These are phyloP conservation scores for Nymphalis c-album DNA, from an alignment of 2,888 invertebrate genomes.

Conservation along the genomic window DNA sequence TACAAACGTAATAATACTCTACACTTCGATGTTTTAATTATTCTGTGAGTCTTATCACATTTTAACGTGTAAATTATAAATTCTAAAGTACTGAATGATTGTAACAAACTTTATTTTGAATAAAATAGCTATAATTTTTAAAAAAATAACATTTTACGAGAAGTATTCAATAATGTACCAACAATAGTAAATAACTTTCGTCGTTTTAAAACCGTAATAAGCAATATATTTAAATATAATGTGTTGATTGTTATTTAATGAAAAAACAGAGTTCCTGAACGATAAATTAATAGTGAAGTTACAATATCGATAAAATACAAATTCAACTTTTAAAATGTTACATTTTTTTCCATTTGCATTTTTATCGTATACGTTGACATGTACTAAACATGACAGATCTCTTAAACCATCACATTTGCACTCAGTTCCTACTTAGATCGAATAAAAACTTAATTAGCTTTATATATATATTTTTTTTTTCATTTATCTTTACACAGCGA, in stretches of 20 bases:
- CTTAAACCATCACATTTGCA: slow-evolving; percentile 68
- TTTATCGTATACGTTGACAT: slow-evolving; percentile 50
- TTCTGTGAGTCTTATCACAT: slow-evolving; percentile 42
- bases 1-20: slow-evolving; percentile 41
- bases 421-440: slow-evolving; percentile 80
- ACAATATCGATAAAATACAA: slow-evolving; percentile 42
- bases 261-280: slow-evolving; percentile 51
- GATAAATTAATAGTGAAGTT: slow-evolving; percentile 39
- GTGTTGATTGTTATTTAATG: slow-evolving; percentile 35
- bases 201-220: slow-evolving; percentile 31
- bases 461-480: slow-evolving; percentile 50
- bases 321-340: slow-evolving; percentile 35
- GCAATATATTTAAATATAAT: slow-evolving; percentile 29
- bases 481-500: slow-evolving; percentile 49
- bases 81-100: slow-evolving; percentile 41
- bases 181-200: slow-evolving; percentile 26
- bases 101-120: slow-evolving; percentile 39
- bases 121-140: slow-evolving; percentile 35
- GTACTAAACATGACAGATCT: slow-evolving; percentile 60
- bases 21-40: slow-evolving; percentile 37
- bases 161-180: slow-evolving; percentile 25
- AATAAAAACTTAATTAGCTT: slow-evolving; percentile 68
- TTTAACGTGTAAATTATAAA: slow-evolving; percentile 39
- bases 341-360: slow-evolving; percentile 65
- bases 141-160: slow-evolving; percentile 29